phyloP scores from a whole-genome alignment of 1,140 invertebrate species.

The Rhopalosiphum maidis region DNA sequence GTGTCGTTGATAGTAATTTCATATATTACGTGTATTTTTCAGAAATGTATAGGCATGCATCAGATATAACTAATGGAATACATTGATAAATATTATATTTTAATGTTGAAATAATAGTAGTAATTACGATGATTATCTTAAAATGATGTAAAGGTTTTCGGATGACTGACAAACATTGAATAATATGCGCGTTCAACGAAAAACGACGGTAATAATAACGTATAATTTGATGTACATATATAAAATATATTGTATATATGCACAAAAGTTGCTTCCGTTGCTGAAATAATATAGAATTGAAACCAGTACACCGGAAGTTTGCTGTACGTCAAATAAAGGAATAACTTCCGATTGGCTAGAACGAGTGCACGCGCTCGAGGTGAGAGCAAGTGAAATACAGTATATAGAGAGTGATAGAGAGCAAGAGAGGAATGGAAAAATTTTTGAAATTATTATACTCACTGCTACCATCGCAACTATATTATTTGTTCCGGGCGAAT shows the following conservation, averaged over 20 bases:
- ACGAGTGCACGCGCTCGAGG: not conserved
- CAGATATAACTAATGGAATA: not conserved
- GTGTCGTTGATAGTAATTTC: not conserved
- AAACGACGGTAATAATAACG: not conserved
- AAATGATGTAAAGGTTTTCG: not conserved
- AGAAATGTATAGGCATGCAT: no score
- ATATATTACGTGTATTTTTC: not conserved
- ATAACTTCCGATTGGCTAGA: slow-evolving; percentile 26
- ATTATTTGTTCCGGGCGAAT: slow-evolving; percentile 27
- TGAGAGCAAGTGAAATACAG: not conserved
- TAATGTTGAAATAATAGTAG: not conserved
- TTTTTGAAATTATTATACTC: slow-evolving; percentile 6
- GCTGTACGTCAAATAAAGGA: slow-evolving; percentile 28
- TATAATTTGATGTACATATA: not conserved
- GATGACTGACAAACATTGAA: not conserved
- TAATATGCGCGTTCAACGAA: not conserved
- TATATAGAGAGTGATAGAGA: not conserved
- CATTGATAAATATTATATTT: not conserved
- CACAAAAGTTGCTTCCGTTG: not conserved
- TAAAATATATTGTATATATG: not conserved
- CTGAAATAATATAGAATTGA: not conserved
- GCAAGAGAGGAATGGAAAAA: not conserved
- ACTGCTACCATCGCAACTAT: not conserved
- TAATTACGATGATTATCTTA: not conserved
- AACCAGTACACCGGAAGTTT: slow-evolving; percentile 29